Evolutionary conservation across 2,888 invertebrate genomes (phyloP), one percentile per base, ranked within the genome.

Genomic region (Chaetogeoica ovagalla): DNA sequence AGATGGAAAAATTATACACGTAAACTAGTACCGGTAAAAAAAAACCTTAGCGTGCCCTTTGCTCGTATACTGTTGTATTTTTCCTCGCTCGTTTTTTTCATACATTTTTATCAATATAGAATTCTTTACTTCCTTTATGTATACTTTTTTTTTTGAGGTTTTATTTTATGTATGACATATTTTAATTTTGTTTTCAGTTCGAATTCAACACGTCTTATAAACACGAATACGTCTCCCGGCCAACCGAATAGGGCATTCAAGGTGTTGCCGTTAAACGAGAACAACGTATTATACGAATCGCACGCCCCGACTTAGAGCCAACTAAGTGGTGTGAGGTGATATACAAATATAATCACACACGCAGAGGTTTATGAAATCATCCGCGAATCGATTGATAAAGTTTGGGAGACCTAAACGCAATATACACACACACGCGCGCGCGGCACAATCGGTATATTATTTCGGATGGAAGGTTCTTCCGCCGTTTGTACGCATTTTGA

Each of bases 381-480:
- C 65, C 65, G 65, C 65, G 65, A 74, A 74, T 75, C 74, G 55
- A 75, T 75, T 75, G 65, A 75, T 75, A 75, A 75, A 75, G 74
- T 66, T 65, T 75, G 21, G 57, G 19, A 55, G 17, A 23, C 62
- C 62, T 62, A 7, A 57, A 21, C 55, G 55, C 65, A 39, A 9
- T 15, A 66, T 48, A 68, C 43, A 19, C 23, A 52, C 17, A 55
- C 30, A 30, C 30, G 4, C 30, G n/a, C n/a, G n/a, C n/a, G n/a
- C n/a, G n/a, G n/a, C 48, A 19, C 75, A 76, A 76, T 76, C 62
- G 60, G 69, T 62, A 57, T 70, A 62, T 77, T 77, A 70, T 77
- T 69, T 70, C 69, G 62, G 60, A 70, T 60, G 77, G 62, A 62
- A 77, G 66, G 75, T 68, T 68, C 77, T 77, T 69, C 68, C 77